Evolutionary conservation across 2,888 invertebrate species (phyloP).

Genomic region (Boloria euphrosyne): DNA sequence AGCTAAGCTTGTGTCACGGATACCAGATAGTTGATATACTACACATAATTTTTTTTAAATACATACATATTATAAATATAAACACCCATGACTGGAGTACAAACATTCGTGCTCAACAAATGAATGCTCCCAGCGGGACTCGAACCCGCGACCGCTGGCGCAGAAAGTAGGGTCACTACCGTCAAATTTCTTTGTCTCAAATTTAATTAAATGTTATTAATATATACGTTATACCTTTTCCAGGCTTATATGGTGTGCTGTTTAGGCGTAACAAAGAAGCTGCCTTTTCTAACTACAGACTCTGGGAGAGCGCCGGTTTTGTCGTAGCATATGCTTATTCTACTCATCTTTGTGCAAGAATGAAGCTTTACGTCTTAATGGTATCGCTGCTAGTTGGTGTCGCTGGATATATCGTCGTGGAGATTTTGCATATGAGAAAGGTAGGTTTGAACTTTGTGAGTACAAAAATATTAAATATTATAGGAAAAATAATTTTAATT

Average conservation of each 20-base stretch:
- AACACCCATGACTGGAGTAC: no score
- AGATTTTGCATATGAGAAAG: constrained; percentile 91
- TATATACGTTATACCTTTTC: not conserved
- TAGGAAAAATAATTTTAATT: no score
- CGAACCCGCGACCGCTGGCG: no score
- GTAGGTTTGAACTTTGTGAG: constrained; percentile 56
- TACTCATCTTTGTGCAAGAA: constrained; percentile 91
- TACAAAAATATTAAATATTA: no score
- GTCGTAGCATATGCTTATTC: constrained; percentile 95
- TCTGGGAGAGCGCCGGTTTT: constrained; percentile 95
- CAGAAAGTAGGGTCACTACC: no score
- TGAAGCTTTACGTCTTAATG: constrained; percentile 93
- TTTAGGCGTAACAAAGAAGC: constrained; percentile 95
- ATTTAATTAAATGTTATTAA: not conserved
- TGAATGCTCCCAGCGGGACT: no score
- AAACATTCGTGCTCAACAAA: no score
- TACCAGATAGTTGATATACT: no score
- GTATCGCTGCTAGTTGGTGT: constrained; percentile 88
- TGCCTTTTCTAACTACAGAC: constrained; percentile 94
- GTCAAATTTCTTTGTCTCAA: no score
- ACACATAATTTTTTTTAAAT: no score
- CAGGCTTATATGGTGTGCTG: constrained; percentile 92
- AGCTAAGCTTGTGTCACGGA: no score
- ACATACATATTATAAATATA: no score
- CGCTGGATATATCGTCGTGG: constrained; percentile 90